Conservation (phyloP, 1,140 invertebrate genomes). For the Trypoxylus dichotomus region DNA sequence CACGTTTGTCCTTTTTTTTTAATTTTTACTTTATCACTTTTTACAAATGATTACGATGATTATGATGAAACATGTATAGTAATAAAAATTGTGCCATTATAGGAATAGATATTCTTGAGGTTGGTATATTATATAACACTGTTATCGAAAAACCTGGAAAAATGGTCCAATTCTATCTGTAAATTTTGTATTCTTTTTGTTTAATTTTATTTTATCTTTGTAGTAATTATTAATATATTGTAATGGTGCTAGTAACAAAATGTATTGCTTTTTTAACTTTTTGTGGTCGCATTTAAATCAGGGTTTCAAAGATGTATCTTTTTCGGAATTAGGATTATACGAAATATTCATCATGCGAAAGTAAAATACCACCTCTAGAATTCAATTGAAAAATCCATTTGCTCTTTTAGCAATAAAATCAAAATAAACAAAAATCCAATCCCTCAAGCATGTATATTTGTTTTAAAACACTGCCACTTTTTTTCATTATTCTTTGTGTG, state of each 20-base stretch:
- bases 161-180: conserved; percentile 27
- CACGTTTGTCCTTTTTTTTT: conserved; percentile 20
- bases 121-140: conserved; percentile 10
- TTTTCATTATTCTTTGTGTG: neutral
- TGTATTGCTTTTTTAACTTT: conserved; percentile 31
- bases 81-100: conserved; percentile 45
- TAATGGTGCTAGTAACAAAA: conserved; percentile 33
- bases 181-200: conserved; percentile 19
- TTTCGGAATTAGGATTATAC: neutral
- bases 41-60: conserved; percentile 13
- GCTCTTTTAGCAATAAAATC: too few relatives aligned
- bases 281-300: conserved; percentile 24
- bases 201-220: conserved; percentile 27
- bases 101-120: conserved; percentile 38
- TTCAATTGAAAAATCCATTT: neutral
- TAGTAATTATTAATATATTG: conserved; percentile 30
- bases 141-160: conserved; percentile 1
- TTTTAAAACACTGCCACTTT: neutral
- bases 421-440: neutral
- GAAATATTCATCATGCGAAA: neutral
- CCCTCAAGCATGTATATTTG: neutral
- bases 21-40: conserved; percentile 12
- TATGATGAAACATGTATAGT: conserved; percentile 10
- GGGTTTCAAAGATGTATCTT: conserved; percentile 25
- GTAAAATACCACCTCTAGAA: neutral